These are phyloP conservation scores for Clistopyga incitator DNA, from an alignment of 2,888 invertebrate genomes.

Conservation along the genomic window DNA sequence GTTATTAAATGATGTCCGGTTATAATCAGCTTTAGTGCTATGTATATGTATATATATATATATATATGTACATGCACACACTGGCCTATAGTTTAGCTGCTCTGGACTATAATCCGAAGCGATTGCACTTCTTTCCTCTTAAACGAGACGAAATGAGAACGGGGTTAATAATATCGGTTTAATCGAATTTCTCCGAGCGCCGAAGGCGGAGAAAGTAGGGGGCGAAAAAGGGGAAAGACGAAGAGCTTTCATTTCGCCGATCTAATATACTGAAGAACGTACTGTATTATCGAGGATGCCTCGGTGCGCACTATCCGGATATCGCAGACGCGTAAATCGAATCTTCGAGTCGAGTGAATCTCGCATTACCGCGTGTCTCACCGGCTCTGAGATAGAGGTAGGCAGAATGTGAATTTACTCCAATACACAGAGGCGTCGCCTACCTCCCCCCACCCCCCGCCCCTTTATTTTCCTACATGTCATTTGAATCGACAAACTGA, in stretches of 20 bases:
- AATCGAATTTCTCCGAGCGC: slow-evolving; percentile 43
- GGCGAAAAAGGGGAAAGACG: slow-evolving; percentile 10
- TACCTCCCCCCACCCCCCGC: neutral
- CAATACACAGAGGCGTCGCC: slow-evolving; percentile 7
- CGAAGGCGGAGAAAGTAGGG: slow-evolving; percentile 20
- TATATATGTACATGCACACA: neutral
- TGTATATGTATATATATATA: neutral
- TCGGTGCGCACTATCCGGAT: slow-evolving; percentile 23
- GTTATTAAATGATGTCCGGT: slow-evolving; percentile 65
- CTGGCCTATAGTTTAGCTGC: neutral
- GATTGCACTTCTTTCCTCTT: slow-evolving; percentile 39
- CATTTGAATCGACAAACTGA: slow-evolving; percentile 22
- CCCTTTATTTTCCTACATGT: neutral
- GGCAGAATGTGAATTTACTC: slow-evolving; percentile 25
- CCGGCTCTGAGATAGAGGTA: slow-evolving; percentile 20
- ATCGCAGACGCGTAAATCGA: slow-evolving; percentile 61
- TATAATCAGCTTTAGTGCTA: slow-evolving; percentile 45
- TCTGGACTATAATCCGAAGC: slow-evolving; percentile 53
- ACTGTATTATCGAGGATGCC: slow-evolving; percentile 54
- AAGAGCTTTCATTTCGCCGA: slow-evolving; percentile 56
- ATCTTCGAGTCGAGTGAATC: slow-evolving; percentile 61
- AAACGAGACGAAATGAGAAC: slow-evolving; percentile 56
- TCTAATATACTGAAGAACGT: slow-evolving; percentile 55
- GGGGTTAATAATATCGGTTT: slow-evolving; percentile 60
- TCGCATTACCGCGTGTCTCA: slow-evolving; percentile 52